Conservation (phyloP, 2,888 invertebrate genomes). For the Nomada ruficornis region DNA sequence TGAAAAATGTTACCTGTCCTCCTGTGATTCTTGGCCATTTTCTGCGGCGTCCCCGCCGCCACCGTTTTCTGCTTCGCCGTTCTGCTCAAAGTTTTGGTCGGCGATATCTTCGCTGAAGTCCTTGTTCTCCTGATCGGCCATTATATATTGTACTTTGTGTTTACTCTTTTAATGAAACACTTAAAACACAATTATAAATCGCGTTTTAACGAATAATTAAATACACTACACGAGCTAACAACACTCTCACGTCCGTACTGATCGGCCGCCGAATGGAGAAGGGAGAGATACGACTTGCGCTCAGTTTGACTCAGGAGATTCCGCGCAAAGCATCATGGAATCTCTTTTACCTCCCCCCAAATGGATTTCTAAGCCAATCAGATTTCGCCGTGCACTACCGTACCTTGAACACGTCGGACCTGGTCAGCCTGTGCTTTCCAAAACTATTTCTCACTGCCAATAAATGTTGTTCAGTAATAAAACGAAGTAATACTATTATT, state of each 20-base stretch:
- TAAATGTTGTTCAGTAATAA: not conserved
- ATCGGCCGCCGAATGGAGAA: conserved; percentile 82
- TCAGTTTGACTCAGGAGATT: conserved; percentile 71
- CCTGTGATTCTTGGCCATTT: conserved; percentile 86
- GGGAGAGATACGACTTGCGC: conserved; percentile 72
- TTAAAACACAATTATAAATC: conserved; percentile 58
- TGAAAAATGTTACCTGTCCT: conserved; percentile 81
- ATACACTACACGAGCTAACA: conserved; percentile 63
- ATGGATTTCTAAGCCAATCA: conserved; percentile 57
- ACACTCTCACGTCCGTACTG: conserved; percentile 75
- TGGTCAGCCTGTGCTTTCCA: not conserved
- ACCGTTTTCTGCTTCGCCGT: conserved; percentile 87
- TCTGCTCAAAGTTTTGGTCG: conserved; percentile 88
- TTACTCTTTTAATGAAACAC: conserved; percentile 44
- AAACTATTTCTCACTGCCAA: not conserved
- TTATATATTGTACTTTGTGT: conserved; percentile 66
- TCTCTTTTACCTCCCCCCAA: conserved; percentile 49
- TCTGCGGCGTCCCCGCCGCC: conserved; percentile 90
- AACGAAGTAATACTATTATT: not conserved
- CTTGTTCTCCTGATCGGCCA: conserved; percentile 83
- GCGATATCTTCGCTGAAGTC: conserved; percentile 84
- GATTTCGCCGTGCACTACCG: conserved; percentile 47
- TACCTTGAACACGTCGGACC: not conserved
- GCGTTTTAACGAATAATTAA: conserved; percentile 55
- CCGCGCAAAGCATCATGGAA: conserved; percentile 75